phyloP scores from a whole-genome alignment of 2,888 invertebrate species.

The Blastobasis adustella region DNA sequence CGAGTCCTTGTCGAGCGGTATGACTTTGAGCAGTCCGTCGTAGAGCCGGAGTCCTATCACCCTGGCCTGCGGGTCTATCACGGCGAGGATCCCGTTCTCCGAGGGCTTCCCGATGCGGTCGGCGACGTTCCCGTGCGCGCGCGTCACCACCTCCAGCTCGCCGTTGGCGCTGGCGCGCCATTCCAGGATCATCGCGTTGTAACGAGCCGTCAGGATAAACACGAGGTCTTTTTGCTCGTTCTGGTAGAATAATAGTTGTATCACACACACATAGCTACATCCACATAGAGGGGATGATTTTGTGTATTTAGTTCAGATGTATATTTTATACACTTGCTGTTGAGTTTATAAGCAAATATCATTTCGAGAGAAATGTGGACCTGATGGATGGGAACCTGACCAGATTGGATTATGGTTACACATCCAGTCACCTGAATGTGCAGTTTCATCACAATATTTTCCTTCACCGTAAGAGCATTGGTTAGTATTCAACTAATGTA shows the following conservation, averaged over 20 bases:
- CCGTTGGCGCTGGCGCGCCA: slow-evolving; percentile 82
- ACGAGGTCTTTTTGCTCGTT: slow-evolving; percentile 93
- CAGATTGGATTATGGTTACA: no score
- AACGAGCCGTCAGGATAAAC: slow-evolving; percentile 94
- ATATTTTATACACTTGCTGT: no score
- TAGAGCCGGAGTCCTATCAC: slow-evolving; percentile 96
- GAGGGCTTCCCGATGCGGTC: slow-evolving; percentile 96
- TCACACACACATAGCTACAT: not conserved
- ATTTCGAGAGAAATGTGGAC: no score
- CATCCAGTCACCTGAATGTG: no score
- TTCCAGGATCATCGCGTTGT: slow-evolving; percentile 98
- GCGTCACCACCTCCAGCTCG: slow-evolving; percentile 94
- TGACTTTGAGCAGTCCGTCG: slow-evolving; percentile 97
- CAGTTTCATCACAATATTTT: no score
- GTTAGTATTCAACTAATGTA: no score
- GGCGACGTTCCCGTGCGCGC: slow-evolving; percentile 96
- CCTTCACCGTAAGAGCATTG: no score
- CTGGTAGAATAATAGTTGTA: slow-evolving; percentile 60
- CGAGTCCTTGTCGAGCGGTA: slow-evolving; percentile 95
- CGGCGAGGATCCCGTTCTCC: slow-evolving; percentile 95
- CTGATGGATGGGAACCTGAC: no score
- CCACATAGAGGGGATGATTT: no score
- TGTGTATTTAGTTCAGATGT: no score
- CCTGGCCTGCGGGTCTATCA: slow-evolving; percentile 96
- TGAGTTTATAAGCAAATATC: no score